Evolutionary conservation across 2,797 vertebrate genomes (phyloP).

Genomic region (Neosalanx taihuensis): DNA sequence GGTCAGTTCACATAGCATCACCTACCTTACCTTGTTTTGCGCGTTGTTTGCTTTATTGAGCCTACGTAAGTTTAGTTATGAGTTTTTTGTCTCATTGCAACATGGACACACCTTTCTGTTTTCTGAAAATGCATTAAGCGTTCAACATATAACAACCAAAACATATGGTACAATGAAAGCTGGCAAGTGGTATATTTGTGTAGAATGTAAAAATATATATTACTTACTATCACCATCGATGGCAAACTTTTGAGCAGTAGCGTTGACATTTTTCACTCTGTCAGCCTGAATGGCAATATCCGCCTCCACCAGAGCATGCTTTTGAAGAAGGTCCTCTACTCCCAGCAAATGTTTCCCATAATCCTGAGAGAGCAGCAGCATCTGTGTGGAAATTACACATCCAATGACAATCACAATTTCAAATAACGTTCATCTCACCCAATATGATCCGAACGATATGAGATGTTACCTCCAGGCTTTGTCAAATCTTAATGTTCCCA

Average conservation of each 20-base stretch:
- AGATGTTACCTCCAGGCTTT: not conserved
- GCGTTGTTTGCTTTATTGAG: not conserved
- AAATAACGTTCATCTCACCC: too few species aligned
- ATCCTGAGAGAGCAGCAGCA: slow-evolving; percentile 94
- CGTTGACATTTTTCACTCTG: slow-evolving; percentile 87
- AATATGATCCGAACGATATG: too few species aligned
- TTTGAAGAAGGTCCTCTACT: slow-evolving; percentile 95
- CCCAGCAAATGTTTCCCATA: slow-evolving; percentile 96
- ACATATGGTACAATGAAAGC: too few species aligned
- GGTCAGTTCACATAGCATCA: not conserved
- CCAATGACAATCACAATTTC: too few species aligned
- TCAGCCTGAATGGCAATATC: slow-evolving; percentile 94
- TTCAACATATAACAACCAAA: too few species aligned
- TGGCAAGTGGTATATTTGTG: too few species aligned
- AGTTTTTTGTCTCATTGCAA: too few species aligned
- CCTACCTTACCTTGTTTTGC: not conserved
- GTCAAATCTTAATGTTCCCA: not conserved
- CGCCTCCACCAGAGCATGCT: slow-evolving; percentile 92
- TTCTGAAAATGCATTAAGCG: too few species aligned
- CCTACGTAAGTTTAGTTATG: too few species aligned
- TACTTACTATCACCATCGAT: slow-evolving; percentile 83
- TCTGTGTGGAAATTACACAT: slow-evolving; percentile 62
- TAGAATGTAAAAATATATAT: not conserved
- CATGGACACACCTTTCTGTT: too few species aligned
- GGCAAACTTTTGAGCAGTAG: slow-evolving; percentile 91